Percentiles rank a stretch among this genome's conserved stretches.
Conservation (phyloP, 2,888 invertebrate genomes). For the Nycteola revayana region DNA sequence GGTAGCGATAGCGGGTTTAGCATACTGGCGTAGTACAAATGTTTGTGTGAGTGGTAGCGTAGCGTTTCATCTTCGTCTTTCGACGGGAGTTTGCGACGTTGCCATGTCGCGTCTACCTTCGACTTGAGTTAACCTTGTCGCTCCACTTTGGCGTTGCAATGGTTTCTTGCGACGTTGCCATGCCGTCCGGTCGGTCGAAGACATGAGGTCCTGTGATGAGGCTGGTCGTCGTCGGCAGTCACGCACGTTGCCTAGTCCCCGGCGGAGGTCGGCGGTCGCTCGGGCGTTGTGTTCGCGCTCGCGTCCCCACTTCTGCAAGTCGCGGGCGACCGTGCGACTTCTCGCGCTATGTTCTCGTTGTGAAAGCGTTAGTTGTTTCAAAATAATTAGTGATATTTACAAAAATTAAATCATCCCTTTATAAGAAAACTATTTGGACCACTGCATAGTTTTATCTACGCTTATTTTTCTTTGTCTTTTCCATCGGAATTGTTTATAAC, state of each 20-base stretch:
- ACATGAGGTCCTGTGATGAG: constrained; percentile 4
- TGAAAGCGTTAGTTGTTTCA: constrained; percentile 66
- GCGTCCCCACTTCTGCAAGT: not conserved
- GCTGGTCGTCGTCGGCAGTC: constrained; percentile 19
- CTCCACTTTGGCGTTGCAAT: no score
- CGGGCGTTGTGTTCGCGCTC: constrained; percentile 9
- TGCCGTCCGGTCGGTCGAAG: not conserved
- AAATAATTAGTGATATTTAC: constrained; percentile 60
- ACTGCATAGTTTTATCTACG: constrained; percentile 66
- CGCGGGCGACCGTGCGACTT: constrained; percentile 22
- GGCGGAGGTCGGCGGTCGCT: constrained; percentile 30
- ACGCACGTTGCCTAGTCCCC: constrained; percentile 48
- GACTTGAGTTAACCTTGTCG: no score
- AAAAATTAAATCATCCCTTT: constrained; percentile 40
- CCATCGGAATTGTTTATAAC: constrained; percentile 58
- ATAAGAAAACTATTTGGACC: constrained; percentile 57
- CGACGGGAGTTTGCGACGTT: constrained; percentile 4
- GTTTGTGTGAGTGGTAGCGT: constrained; percentile 56
- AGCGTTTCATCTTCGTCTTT: constrained; percentile 2
- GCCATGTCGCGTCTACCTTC: not conserved
- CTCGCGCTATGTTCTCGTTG: constrained; percentile 52
- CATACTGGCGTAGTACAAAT: constrained; percentile 79
- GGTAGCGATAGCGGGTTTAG: constrained; percentile 59
- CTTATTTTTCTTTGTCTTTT: constrained; percentile 58
- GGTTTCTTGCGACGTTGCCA: no score